Percentiles rank a stretch among this genome's conserved stretches.
Evolutionary conservation across 2,113 vertebrate genomes (phyloP).

Genomic region (Odontesthes bonariensis): DNA sequence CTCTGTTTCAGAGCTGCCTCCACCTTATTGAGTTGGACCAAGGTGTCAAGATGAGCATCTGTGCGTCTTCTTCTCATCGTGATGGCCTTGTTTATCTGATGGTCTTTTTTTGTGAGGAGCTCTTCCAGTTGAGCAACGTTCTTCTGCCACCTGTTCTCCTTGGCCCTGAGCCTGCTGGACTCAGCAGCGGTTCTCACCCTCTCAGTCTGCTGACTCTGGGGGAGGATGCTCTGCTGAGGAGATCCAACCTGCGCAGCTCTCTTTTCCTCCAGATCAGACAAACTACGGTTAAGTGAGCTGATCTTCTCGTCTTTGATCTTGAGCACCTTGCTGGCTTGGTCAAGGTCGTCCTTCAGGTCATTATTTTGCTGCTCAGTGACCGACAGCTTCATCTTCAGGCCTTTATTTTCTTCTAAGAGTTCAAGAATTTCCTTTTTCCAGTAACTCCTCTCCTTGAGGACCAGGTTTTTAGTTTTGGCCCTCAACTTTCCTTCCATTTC

Average conservation of each 20-base stretch:
- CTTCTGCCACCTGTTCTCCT: no score
- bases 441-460: no score
- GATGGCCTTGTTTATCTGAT: neutral
- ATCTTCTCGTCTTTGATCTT: neutral
- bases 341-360: no score
- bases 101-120: no score
- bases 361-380: no score
- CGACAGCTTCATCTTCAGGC: no score
- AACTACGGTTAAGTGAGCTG: neutral
- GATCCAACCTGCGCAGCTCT: neutral
- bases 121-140: no score
- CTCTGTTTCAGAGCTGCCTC: no score
- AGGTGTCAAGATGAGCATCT: no score
- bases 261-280: neutral
- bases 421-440: neutral
- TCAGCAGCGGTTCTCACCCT: neutral
- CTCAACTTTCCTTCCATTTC: no score
- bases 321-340: neutral
- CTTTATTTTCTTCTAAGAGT: neutral
- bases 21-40: no score
- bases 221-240: neutral
- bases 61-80: neutral
- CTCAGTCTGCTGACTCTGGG: neutral
- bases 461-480: no score
- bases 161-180: neutral